A percentile compares a stretch with the other conserved stretches of the same genome.
These are phyloP conservation scores for Ellobium chinense DNA, from an alignment of 2,888 invertebrate genomes.

Conservation along the genomic window DNA sequence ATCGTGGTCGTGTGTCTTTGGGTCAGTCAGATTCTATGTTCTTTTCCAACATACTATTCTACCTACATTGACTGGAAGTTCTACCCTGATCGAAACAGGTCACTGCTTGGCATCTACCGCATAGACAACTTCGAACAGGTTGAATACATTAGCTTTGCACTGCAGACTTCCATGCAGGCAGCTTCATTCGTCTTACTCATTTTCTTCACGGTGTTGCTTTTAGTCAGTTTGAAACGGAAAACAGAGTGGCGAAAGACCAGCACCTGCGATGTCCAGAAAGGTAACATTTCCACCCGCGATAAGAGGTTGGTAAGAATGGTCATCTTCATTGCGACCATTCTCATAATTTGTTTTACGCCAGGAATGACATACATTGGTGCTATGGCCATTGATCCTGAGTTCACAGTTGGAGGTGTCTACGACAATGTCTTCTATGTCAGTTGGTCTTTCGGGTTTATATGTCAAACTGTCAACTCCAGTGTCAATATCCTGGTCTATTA, in stretches of 20 bases:
- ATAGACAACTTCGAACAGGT: not conserved
- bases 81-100: constrained; percentile 21
- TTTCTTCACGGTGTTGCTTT: constrained; percentile 6
- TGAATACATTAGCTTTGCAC: constrained; percentile 12
- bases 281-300: not conserved
- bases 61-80: constrained; percentile 30
- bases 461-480: constrained; percentile 29
- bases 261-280: not conserved
- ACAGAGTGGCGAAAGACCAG: constrained; percentile 5
- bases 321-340: not conserved
- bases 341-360: constrained; percentile 24
- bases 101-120: constrained; percentile 16
- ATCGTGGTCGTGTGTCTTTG: not conserved
- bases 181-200: not conserved
- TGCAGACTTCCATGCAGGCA: not conserved
- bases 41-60: not conserved
- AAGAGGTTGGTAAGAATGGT: not conserved
- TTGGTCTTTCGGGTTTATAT: constrained; percentile 23
- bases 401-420: not conserved
- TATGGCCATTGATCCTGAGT: not conserved
- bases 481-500: constrained; percentile 43
- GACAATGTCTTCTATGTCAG: not conserved
- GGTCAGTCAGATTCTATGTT: not conserved
- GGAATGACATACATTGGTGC: not conserved
- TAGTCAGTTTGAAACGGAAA: not conserved